A percentile compares a stretch with the other conserved stretches of the same genome.
Conservation (phyloP, 2,113 vertebrate species). For the Halcyon malimbica region DNA sequence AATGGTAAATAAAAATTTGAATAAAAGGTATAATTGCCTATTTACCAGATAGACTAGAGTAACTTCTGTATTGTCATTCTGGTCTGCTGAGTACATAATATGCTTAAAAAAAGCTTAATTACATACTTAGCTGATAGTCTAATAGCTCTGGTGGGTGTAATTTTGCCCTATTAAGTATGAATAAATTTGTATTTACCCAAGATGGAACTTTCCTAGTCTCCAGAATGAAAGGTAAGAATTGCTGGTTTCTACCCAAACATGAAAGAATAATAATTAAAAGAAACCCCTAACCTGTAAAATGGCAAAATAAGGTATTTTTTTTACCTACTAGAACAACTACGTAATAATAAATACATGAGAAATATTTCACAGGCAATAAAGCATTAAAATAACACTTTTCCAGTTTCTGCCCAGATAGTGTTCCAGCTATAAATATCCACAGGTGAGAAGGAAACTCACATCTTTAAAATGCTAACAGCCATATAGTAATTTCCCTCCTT, state of each 20-base stretch:
- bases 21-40: conserved; percentile 23
- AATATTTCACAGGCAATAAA: background rate
- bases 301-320: background rate
- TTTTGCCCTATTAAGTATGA: conserved; percentile 28
- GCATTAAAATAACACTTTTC: background rate
- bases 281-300: background rate
- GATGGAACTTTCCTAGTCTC: background rate
- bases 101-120: conserved; percentile 44
- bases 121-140: conserved; percentile 31
- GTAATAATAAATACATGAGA: background rate
- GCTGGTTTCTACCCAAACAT: background rate
- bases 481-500: background rate
- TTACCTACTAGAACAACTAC: background rate
- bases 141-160: conserved; percentile 18
- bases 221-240: background rate
- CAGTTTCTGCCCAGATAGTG: background rate
- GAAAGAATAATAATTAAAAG: background rate
- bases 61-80: conserved; percentile 35
- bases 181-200: conserved; percentile 46
- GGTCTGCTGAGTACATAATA: conserved; percentile 17
- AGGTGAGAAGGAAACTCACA: background rate
- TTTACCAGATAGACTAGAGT: conserved; percentile 5
- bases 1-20: conserved; percentile 29
- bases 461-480: background rate
- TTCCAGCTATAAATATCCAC: background rate